Percentiles rank a stretch among this genome's conserved stretches.
Evolutionary conservation across 2,113 vertebrate species (phyloP).

Genomic region (Callospermophilus lateralis): DNA sequence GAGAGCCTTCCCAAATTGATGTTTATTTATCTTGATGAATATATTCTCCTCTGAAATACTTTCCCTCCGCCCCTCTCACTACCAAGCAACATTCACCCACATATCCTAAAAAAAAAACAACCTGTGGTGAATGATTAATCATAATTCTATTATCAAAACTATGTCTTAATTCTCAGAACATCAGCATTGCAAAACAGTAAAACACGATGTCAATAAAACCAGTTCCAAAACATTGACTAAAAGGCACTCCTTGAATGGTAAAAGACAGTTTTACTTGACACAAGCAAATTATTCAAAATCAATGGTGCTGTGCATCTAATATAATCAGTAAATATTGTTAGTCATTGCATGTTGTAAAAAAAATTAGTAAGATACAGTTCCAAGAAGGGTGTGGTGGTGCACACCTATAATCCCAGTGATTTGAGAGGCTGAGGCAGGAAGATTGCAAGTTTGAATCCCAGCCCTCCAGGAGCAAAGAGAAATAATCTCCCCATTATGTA

Average conservation of each 20-base stretch:
- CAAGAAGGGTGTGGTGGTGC: no score
- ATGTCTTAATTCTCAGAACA: not conserved
- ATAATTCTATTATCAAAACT: not conserved
- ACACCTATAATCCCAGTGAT: no score
- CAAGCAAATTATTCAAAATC: conserved; percentile 28
- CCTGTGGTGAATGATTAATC: not conserved
- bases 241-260: not conserved
- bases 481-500: not conserved
- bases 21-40: conserved; percentile 22
- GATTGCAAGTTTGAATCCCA: not conserved
- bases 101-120: conserved; percentile 23
- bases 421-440: no score
- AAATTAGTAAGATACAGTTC: not conserved
- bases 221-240: not conserved
- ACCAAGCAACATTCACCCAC: not conserved
- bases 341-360: not conserved
- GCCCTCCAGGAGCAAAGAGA: not conserved
- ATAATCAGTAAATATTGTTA: not conserved
- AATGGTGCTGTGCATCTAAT: not conserved
- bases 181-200: not conserved
- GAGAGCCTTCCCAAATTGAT: not conserved
- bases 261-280: not conserved
- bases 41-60: not conserved
- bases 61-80: not conserved
- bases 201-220: not conserved